A percentile compares a stretch with the other conserved stretches of the same genome.
Evolutionary conservation across 2,888 invertebrate species (phyloP).

Genomic region (Desoria tigrina): DNA sequence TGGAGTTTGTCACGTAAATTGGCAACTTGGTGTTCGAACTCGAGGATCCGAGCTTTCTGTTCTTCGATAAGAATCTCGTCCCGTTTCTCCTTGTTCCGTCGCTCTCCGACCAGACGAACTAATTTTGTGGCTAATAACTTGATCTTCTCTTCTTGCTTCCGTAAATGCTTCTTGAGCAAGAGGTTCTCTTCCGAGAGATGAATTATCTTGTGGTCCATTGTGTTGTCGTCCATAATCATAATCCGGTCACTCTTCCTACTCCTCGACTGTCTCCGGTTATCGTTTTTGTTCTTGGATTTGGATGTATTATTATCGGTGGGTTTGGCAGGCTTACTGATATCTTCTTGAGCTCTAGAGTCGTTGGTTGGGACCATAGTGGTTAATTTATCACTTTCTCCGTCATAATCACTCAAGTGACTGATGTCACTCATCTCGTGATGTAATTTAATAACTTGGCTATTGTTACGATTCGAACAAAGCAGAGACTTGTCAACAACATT

Average conservation of each 20-base stretch:
- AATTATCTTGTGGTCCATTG: background rate
- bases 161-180: slow-evolving; percentile 36
- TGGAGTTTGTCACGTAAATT: slow-evolving; percentile 43
- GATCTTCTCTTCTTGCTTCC: slow-evolving; percentile 46
- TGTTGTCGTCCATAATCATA: background rate
- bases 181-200: slow-evolving; percentile 42
- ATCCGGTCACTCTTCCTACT: background rate
- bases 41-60: slow-evolving; percentile 42
- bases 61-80: slow-evolving; percentile 44
- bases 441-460: too few relatives aligned
- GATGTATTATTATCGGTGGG: background rate
- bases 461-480: too few relatives aligned
- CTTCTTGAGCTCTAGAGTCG: background rate
- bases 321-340: background rate
- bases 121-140: slow-evolving; percentile 49
- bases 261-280: background rate
- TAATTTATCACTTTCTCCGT: background rate
- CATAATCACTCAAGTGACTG: background rate
- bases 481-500: too few relatives aligned
- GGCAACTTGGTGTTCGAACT: slow-evolving; percentile 45
- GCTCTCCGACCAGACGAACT: slow-evolving; percentile 39
- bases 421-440: background rate
- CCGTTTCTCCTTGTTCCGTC: slow-evolving; percentile 35
- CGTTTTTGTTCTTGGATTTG: slow-evolving; percentile 2
- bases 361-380: background rate